Evolutionary conservation across 2,888 invertebrate genomes (phyloP), one percentile per base, ranked within the genome.

Genomic region (Eilema sororculum): DNA sequence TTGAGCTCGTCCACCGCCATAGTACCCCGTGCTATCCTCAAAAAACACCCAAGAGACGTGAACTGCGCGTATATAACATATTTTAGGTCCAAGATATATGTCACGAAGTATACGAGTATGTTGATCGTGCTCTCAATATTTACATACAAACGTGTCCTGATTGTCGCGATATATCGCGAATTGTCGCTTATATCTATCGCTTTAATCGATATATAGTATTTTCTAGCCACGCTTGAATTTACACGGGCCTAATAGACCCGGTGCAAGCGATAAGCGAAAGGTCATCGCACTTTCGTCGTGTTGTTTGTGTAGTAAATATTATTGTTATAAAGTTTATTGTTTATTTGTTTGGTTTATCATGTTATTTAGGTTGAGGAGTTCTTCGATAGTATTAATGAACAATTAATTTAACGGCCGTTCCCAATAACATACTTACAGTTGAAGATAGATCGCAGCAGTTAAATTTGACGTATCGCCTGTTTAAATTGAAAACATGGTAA

Each of bases 141-240:
- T 61, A 66, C 72, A 68, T 67, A 61, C 62, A 70, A 67, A 71
- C 68, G 68, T 52, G 33, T 72, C 58, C 41, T n/a, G 59, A 72
- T 70, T 72, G 70, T 69, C 61, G 60, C 65, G 57, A 71, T 74
- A 41, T 76, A 74, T 71, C 73, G 71, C 68, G 46, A 73, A 72
- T 37, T 74, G 75, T 84, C 76, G 68, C 76, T 64, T 78, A 76
- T 64, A 72, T 78, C 69, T 64, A 72, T 76, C 69, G 71, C 52
- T 66, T 80, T 81, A 78, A 82, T 84, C 73, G 75, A 58, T 25
- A n/a, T 62, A 67, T 52, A 9, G 33, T 33, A 61, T 84, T 82
- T 84, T 81, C 78, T 75, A 74, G 75, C 68, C 72, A 22, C 68
- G 71, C 65, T 74, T 62, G 78, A 78, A 67, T 79, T 80, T 80